Evolutionary conservation across 2,888 invertebrate species (phyloP).

Genomic region (Andrena trimmerana): DNA sequence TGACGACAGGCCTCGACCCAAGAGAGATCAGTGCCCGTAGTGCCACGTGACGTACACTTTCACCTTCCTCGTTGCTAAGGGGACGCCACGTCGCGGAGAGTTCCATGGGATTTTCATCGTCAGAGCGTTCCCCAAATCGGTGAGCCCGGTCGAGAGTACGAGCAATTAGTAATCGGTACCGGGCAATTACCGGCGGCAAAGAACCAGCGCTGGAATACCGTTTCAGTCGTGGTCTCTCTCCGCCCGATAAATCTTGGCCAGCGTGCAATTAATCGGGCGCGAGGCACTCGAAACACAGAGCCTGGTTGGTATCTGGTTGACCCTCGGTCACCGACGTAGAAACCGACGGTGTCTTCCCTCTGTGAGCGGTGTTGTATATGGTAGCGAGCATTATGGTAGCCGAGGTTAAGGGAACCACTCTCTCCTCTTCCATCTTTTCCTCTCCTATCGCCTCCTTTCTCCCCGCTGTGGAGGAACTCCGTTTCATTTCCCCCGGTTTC

Average conservation of each 20-base stretch:
- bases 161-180: conserved; percentile 78
- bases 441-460: not conserved
- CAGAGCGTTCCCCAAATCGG: conserved; percentile 62
- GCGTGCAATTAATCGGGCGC: conserved; percentile 81
- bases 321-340: conserved; percentile 76
- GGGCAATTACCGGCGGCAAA: conserved; percentile 73
- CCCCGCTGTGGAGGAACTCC: not conserved
- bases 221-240: conserved; percentile 70
- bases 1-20: too few species aligned
- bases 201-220: conserved; percentile 74
- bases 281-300: conserved; percentile 75
- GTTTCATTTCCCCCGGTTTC: conserved; percentile 47
- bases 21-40: too few species aligned
- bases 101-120: conserved; percentile 53
- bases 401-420: conserved; percentile 52
- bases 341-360: conserved; percentile 71
- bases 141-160: conserved; percentile 47
- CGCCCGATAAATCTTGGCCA: conserved; percentile 79
- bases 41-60: conserved; percentile 10
- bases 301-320: conserved; percentile 78
- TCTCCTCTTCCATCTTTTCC: conserved; percentile 18
- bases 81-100: not conserved
- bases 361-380: conserved; percentile 63
- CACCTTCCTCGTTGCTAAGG: conserved; percentile 8
- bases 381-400: conserved; percentile 66